phyloP scores from a whole-genome alignment of 2,888 invertebrate species.

The Mylabris sibirica region DNA sequence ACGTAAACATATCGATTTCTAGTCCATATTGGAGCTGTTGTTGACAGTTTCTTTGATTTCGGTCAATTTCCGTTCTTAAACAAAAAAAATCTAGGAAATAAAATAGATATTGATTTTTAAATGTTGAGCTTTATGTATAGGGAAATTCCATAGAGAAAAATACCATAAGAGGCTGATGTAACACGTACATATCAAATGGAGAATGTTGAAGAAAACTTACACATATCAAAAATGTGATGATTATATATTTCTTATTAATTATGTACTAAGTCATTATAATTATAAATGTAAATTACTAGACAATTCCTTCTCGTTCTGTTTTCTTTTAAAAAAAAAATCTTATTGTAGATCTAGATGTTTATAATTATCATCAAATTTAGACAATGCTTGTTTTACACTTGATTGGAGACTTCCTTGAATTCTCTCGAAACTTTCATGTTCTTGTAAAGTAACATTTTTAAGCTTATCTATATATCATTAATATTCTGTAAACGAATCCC shows the following conservation, averaged over 20 bases:
- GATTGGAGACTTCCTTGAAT: not conserved
- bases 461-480: not conserved
- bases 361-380: not conserved
- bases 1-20: constrained; percentile 50
- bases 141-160: constrained; percentile 15
- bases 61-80: constrained; percentile 21
- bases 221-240: constrained; percentile 50
- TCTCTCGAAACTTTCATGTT: not conserved
- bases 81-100: not conserved
- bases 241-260: not conserved
- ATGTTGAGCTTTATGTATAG: constrained; percentile 13
- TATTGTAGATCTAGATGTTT: not conserved
- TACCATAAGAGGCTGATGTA: constrained; percentile 31
- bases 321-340: not conserved
- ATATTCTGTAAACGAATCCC: not conserved
- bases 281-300: constrained; percentile 29
- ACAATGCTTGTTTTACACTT: not conserved
- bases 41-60: constrained; percentile 31
- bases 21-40: constrained; percentile 67
- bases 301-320: not conserved
- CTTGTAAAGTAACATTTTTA: not conserved
- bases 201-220: constrained; percentile 32
- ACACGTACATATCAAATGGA: constrained; percentile 47
- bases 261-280: too few species aligned
- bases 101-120: not conserved